phyloP scores from a whole-genome alignment of 2,888 invertebrate species.

The Latrodectus elegans region DNA sequence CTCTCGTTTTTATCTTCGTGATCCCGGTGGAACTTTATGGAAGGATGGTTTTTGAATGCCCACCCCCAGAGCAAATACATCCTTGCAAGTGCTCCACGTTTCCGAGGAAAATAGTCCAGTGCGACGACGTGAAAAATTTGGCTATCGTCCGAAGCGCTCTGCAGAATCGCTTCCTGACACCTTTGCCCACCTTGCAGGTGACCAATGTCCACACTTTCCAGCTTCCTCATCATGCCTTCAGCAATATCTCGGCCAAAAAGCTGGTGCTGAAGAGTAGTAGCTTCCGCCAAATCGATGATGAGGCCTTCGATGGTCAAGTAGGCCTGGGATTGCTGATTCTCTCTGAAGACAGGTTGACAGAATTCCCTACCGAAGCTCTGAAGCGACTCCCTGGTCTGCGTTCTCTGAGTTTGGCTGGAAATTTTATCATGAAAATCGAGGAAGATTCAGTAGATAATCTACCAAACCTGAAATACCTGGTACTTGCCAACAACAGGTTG shows the following conservation, averaged over 20 bases:
- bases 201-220: conserved; percentile 25
- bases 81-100: conserved; percentile 34
- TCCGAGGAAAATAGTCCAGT: conserved; percentile 27
- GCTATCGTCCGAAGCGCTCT: conserved; percentile 23
- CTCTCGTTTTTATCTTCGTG: neutral
- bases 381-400: conserved; percentile 17
- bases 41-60: conserved; percentile 34
- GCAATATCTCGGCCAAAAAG: conserved; percentile 10
- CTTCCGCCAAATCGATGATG: conserved; percentile 47
- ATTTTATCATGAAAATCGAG: conserved; percentile 32
- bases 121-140: conserved; percentile 45
- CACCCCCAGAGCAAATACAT: conserved; percentile 31
- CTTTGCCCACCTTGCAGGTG: conserved; percentile 21
- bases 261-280: conserved; percentile 38
- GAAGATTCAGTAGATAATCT: conserved; percentile 9
- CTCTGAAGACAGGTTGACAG: conserved; percentile 34
- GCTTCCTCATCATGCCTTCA: conserved; percentile 30
- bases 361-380: conserved; percentile 50
- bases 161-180: conserved; percentile 29
- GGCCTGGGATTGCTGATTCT: conserved; percentile 18
- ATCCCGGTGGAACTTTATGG: neutral
- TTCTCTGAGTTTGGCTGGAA: conserved; percentile 47
- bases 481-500: conserved; percentile 37
- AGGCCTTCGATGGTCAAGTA: conserved; percentile 55
- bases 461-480: conserved; percentile 1